Conservation (phyloP, 2,113 vertebrate genomes). For the Lucifuga dentata region DNA sequence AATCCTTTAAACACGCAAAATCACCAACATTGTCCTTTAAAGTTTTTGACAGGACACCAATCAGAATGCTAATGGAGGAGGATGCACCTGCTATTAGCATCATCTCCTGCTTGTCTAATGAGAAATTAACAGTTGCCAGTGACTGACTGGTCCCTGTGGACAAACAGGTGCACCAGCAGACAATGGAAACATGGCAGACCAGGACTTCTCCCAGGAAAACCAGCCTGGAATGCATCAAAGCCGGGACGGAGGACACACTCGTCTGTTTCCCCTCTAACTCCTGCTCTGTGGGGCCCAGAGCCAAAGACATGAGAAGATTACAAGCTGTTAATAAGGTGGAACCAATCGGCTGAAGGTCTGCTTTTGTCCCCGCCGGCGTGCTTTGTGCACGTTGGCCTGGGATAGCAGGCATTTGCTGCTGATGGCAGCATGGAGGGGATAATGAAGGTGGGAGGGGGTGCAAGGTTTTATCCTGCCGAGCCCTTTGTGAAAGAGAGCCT, state of each 20-base stretch:
- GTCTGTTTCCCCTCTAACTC: slow-evolving; percentile 56
- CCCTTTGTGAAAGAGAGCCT: slow-evolving; percentile 77
- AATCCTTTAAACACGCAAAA: too few relatives aligned
- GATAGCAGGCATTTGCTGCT: slow-evolving; percentile 88
- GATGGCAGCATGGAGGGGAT: slow-evolving; percentile 73
- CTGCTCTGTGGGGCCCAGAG: slow-evolving; percentile 67
- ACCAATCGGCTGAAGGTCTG: slow-evolving; percentile 89
- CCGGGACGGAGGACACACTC: slow-evolving; percentile 56
- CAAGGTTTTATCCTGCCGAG: slow-evolving; percentile 71
- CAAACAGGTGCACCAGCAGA: slow-evolving; percentile 82
- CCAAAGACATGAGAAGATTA: slow-evolving; percentile 95
- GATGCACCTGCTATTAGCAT: slow-evolving; percentile 57
- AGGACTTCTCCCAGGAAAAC: slow-evolving; percentile 61
- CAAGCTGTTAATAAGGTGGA: slow-evolving; percentile 98
- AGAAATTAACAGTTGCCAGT: slow-evolving; percentile 85
- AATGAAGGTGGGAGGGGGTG: slow-evolving; percentile 75
- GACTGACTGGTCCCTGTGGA: slow-evolving; percentile 72
- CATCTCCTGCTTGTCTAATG: slow-evolving; percentile 70
- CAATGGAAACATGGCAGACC: slow-evolving; percentile 70
- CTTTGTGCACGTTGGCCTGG: slow-evolving; percentile 90
- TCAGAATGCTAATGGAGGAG: not conserved
- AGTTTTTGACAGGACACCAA: slow-evolving; percentile 18
- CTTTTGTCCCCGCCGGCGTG: slow-evolving; percentile 86
- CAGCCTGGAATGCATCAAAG: slow-evolving; percentile 71
- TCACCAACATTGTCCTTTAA: not conserved